Conservation (phyloP, 2,797 vertebrate genomes). For the Leptodactylus fallax region DNA sequence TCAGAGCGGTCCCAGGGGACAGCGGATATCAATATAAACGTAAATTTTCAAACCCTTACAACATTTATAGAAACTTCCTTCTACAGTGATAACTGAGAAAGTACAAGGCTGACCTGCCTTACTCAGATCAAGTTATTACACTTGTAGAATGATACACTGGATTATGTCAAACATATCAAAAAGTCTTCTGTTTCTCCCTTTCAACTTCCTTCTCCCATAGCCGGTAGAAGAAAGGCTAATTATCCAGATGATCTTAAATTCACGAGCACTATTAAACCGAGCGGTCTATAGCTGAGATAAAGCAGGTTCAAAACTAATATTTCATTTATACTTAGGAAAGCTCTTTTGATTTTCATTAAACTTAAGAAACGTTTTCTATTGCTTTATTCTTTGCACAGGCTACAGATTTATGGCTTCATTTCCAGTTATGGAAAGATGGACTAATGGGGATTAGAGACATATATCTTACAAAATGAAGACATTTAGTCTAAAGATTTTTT, state of each 20-base stretch:
- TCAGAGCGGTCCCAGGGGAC: not conserved
- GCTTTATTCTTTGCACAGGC: constrained; percentile 50
- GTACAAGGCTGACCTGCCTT: constrained; percentile 32
- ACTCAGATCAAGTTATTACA: constrained; percentile 51
- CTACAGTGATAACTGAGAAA: not conserved
- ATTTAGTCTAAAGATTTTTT: constrained; percentile 55
- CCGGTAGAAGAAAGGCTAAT: constrained; percentile 48
- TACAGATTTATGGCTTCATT: constrained; percentile 53
- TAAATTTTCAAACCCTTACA: constrained; percentile 3
- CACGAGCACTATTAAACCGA: constrained; percentile 40
- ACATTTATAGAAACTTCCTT: constrained; percentile 33
- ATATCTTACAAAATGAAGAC: constrained; percentile 61
- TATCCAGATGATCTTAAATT: constrained; percentile 42
- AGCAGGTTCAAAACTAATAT: constrained; percentile 43
- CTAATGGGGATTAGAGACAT: constrained; percentile 58
- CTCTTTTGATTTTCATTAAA: constrained; percentile 56
- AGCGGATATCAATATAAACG: not conserved
- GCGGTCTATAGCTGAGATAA: constrained; percentile 32
- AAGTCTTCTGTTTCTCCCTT: constrained; percentile 41
- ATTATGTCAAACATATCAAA: constrained; percentile 56
- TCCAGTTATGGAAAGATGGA: constrained; percentile 51
- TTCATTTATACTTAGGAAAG: constrained; percentile 52
- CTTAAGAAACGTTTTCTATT: constrained; percentile 37
- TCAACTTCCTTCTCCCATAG: constrained; percentile 27
- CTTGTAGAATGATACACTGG: constrained; percentile 36